Conservation (phyloP, 1,140 invertebrate genomes). For the Cotesia vestalis region DNA sequence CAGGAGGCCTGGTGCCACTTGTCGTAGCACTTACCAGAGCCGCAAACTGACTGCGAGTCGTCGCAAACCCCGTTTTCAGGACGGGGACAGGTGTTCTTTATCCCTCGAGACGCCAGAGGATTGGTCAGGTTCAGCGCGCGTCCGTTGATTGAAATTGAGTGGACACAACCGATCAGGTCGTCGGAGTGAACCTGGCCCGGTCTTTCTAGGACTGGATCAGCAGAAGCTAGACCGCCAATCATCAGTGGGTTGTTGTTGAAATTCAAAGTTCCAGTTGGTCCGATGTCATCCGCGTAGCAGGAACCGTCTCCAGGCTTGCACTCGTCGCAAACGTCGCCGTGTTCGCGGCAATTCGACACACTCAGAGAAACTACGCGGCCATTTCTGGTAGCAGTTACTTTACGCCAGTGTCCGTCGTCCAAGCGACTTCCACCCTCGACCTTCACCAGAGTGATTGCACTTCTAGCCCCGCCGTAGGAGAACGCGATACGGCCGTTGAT, state of each 20-base stretch:
- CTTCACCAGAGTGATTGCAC: slow-evolving; percentile 81
- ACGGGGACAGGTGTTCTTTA: slow-evolving; percentile 80
- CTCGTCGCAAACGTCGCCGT: slow-evolving; percentile 86
- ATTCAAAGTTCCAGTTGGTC: slow-evolving; percentile 87
- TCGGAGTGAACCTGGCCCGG: slow-evolving; percentile 89
- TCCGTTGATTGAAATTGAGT: slow-evolving; percentile 89
- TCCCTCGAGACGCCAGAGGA: slow-evolving; percentile 75
- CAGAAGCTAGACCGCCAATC: slow-evolving; percentile 84
- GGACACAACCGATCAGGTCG: slow-evolving; percentile 92
- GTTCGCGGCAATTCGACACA: slow-evolving; percentile 80
- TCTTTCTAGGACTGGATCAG: slow-evolving; percentile 85
- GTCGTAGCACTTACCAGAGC: slow-evolving; percentile 80
- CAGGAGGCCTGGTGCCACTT: slow-evolving; percentile 81
- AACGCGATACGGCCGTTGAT: slow-evolving; percentile 84
- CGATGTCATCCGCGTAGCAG: slow-evolving; percentile 86
- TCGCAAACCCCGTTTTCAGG: slow-evolving; percentile 71
- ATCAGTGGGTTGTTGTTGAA: slow-evolving; percentile 89
- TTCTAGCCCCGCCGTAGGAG: slow-evolving; percentile 87
- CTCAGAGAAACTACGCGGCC: slow-evolving; percentile 85
- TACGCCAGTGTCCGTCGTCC: slow-evolving; percentile 89
- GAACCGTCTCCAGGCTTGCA: slow-evolving; percentile 81
- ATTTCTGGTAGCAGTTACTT: slow-evolving; percentile 89
- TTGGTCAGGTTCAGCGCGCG: slow-evolving; percentile 80
- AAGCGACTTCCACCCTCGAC: slow-evolving; percentile 74
- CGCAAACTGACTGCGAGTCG: slow-evolving; percentile 68